Evolutionary conservation across 37 sponge, comb jelly and placozoan species (phyloP), one percentile per base, ranked within the genome.

Genomic region (Eunapius fragilis): DNA sequence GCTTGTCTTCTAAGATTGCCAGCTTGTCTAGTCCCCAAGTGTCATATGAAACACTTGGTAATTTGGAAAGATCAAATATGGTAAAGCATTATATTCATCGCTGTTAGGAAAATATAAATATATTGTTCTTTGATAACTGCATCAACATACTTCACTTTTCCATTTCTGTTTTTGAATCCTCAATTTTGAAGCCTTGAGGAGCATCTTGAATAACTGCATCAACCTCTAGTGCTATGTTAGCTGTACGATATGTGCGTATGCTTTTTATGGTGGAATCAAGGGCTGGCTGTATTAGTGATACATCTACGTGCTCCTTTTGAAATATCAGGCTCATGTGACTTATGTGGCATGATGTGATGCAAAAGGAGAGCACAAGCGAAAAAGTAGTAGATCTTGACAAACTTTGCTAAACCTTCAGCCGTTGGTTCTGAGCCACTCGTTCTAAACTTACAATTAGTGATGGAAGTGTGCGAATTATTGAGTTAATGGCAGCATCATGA

Each of bases 381-480:
- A 37, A 76, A 68, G 17, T 84, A 31, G 71, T 85, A 85, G 9
- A 67, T 85, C 71, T 76, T 85, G 71, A 85, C 22, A 31, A 68
- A 58, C 28, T 58, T 32, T 28, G 68, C 30, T 27, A 87, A 77
- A 36, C 87, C 87, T 41, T 28, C 27, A 80, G 81, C 74, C 45
- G 35, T 27, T 13, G 80, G 80, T 31, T 87, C 87, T 41, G 25
- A 47, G 77, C 88, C 41, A 81, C 81, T n/a, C 77, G 13, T 24
- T 87, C 82, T 26, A 87, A 70, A 37, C 72, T 69, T 27, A 27
- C 72, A 75, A 88, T 71, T 14, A 88, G 78, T 24, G 89, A 88
- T 45, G 84, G 83, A 28, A 88, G 84, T 25, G 72, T 71, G 23
- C 84, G 77, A 70, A 83, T 23, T 23, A 88, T 31, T 26, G 84